Percentiles rank a stretch among this genome's conserved stretches.
Evolutionary conservation across 2,888 invertebrate genomes (phyloP).

Genomic region (Helleia helle): DNA sequence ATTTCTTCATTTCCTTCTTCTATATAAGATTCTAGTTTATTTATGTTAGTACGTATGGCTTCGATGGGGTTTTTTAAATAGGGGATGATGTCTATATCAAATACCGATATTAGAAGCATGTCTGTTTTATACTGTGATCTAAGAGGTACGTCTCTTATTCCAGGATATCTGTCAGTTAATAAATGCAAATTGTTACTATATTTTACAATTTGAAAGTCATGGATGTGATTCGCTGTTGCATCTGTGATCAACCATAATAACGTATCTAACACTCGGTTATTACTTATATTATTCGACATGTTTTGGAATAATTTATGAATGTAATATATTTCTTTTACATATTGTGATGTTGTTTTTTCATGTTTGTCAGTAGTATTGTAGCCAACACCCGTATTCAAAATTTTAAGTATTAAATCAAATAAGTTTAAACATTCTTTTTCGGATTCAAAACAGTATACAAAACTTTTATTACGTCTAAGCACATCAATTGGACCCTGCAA

Average conservation of each 20-base stretch:
- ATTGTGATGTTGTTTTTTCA: not conserved
- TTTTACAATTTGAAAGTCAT: not conserved
- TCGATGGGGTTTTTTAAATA: not conserved
- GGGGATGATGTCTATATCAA: not conserved
- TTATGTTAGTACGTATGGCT: not conserved
- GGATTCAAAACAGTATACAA: not conserved
- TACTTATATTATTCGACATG: not conserved
- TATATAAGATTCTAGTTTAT: not conserved
- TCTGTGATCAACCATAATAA: not conserved
- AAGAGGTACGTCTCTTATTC: not conserved
- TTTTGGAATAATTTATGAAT: not conserved
- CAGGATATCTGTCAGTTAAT: no score
- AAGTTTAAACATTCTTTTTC: not conserved
- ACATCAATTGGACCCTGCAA: not conserved
- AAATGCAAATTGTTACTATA: not conserved
- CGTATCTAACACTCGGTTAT: not conserved
- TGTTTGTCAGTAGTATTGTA: not conserved
- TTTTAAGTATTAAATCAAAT: not conserved
- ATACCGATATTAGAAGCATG: not conserved
- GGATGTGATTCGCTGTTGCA: not conserved
- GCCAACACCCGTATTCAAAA: not conserved
- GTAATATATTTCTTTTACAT: not conserved
- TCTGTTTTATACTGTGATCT: not conserved
- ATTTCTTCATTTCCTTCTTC: slow-evolving; percentile 2
- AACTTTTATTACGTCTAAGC: not conserved